Evolutionary conservation across 1,140 invertebrate species (phyloP), one percentile per base, ranked within the genome.

Genomic region (Camponotus pennsylvanicus): DNA sequence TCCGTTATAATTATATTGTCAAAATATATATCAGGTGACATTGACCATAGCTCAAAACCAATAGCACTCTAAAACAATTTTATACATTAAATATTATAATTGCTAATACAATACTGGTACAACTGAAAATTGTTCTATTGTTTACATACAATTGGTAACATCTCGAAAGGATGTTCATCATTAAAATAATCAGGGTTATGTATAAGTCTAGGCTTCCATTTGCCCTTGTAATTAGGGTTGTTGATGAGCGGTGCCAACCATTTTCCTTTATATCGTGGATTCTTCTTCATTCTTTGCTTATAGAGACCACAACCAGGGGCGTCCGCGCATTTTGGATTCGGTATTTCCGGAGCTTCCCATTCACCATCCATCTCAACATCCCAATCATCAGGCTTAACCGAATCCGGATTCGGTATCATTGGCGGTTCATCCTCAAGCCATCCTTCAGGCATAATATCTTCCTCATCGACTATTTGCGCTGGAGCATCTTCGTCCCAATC

Each of bases 331-430:
- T 96, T 96, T 0, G 99, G 98, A 96, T 99, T 99, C 85, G 97
- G 96, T 45, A 99, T 97, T 73, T 99, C 95, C 0, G 99, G 98
- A 21, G 99, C 97, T 95, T 99, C 99, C 99, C 99, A 99, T 94
- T 98, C 98, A 0, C 99, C 99, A 95, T 99, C 99, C 97, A 99
- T 99, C 88, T 99, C 98, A 67, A 98, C 97, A 95, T 99, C 99
- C 99, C 99, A 99, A 94, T 99, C 99, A 0, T 96, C 96, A 0
- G 99, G 99, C 95, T 98, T 99, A 49, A 96, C 95, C 9, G 98
- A 98, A 63, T 97, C 96, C 0, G 98, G 97, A 95, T 99, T 99
- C 87, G 98, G 97, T 85, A 99, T 97, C 93, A 98, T 97, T 64
- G 97, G 96, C 0, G 97, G 97, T 95, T 99, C 99, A 92, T 99